phyloP scores from a whole-genome alignment of 2,113 vertebrate species.

The Mastomys natalensis region DNA sequence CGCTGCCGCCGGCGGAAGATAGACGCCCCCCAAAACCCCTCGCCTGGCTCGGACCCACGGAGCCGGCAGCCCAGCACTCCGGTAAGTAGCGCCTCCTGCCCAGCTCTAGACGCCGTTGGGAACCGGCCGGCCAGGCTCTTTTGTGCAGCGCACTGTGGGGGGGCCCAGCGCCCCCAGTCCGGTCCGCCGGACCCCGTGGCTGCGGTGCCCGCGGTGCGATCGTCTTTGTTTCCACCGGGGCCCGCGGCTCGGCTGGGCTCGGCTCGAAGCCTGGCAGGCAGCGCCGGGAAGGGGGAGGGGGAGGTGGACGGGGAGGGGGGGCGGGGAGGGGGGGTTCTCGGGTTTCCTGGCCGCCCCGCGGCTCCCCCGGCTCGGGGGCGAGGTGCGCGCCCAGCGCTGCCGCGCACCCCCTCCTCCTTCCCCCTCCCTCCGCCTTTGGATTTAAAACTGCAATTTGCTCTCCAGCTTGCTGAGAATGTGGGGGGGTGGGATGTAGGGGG shows the following conservation, averaged over 20 bases:
- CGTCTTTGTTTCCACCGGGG: conserved; percentile 85
- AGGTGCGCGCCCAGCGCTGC: conserved; percentile 80
- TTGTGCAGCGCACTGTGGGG: conserved; percentile 75
- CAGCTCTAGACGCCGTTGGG: conserved; percentile 82
- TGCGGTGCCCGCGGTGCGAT: conserved; percentile 93
- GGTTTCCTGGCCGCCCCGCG: conserved; percentile 83
- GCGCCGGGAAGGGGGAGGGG: conserved; percentile 72
- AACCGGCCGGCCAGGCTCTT: conserved; percentile 82
- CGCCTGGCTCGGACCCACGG: conserved; percentile 78
- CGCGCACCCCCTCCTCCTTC: conserved; percentile 77
- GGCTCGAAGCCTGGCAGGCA: conserved; percentile 83
- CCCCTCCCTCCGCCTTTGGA: conserved; percentile 82
- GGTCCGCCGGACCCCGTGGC: conserved; percentile 91
- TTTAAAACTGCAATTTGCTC: conserved; percentile 84
- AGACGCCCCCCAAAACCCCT: conserved; percentile 75
- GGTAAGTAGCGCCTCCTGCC: conserved; percentile 72
- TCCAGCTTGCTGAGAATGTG: conserved; percentile 80
- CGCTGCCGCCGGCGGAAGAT: conserved; percentile 80
- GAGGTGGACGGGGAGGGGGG: conserved; percentile 75
- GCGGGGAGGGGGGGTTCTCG: conserved; percentile 77
- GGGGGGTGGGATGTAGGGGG: conserved; percentile 65
- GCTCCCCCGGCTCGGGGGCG: conserved; percentile 82
- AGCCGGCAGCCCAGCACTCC: conserved; percentile 78
- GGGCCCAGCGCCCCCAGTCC: conserved; percentile 84
- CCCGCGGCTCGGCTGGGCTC: conserved; percentile 83